Conservation (phyloP, 2,888 invertebrate genomes). For the Latrodectus elegans region DNA sequence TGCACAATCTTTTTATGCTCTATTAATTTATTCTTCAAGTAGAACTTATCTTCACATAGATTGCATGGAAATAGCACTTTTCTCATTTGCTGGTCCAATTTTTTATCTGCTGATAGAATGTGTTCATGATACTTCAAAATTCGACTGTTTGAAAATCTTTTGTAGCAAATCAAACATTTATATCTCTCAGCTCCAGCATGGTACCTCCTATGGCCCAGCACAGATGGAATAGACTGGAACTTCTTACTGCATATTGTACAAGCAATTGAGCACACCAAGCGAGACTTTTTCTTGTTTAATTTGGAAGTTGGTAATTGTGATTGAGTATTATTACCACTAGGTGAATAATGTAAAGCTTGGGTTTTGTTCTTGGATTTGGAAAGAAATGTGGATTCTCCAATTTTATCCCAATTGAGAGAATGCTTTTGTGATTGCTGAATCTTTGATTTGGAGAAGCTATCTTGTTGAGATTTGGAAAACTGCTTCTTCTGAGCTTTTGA, state of each 20-base stretch:
- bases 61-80: not conserved
- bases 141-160: not conserved
- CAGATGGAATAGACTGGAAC: not conserved
- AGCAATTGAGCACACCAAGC: not conserved
- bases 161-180: slow-evolving; percentile 17
- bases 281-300: too few species aligned
- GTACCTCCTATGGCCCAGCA: not conserved
- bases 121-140: slow-evolving; percentile 2
- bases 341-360: too few species aligned
- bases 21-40: not conserved
- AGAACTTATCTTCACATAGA: slow-evolving; percentile 1
- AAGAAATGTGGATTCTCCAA: too few species aligned
- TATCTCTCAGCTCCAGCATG: slow-evolving; percentile 10
- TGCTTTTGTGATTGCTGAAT: too few species aligned
- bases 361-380: too few species aligned
- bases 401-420: too few species aligned
- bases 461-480: not conserved
- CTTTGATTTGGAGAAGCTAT: too few species aligned
- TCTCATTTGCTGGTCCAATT: not conserved
- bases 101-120: not conserved
- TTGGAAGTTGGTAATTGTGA: too few species aligned
- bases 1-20: slow-evolving; percentile 1
- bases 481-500: not conserved
- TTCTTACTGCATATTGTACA: slow-evolving; percentile 7
- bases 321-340: too few species aligned